Evolutionary conservation across 2,113 vertebrate species (phyloP).

Genomic region (Camarhynchus parvulus): DNA sequence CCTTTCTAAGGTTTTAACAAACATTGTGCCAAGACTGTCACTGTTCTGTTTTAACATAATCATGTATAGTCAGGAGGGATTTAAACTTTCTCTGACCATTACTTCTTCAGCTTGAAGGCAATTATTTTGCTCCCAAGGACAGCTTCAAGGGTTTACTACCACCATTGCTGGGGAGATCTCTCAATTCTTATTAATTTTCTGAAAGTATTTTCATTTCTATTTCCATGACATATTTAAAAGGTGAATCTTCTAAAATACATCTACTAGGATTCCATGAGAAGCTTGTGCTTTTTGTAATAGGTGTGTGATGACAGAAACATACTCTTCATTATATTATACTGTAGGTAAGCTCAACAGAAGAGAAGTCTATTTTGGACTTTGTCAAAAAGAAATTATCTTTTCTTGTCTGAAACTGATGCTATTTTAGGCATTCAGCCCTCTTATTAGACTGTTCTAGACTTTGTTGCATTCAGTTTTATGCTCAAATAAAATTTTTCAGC

Average conservation of each 20-base stretch:
- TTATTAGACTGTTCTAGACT: not conserved
- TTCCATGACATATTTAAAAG: constrained; percentile 22
- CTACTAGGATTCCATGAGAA: not conserved
- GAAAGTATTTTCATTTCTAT: not conserved
- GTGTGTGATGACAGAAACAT: not conserved
- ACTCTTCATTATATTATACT: not conserved
- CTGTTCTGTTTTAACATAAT: not conserved
- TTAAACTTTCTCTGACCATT: not conserved
- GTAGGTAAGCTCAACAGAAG: not conserved
- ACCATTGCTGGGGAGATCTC: not conserved
- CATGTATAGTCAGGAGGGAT: not conserved
- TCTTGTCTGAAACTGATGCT: not conserved
- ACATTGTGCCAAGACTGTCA: not conserved
- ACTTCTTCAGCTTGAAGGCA: constrained; percentile 7
- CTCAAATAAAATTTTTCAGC: not conserved
- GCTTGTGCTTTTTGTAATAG: not conserved
- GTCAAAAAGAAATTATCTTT: not conserved
- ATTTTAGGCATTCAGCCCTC: not conserved
- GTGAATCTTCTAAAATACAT: not conserved
- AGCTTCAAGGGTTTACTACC: not conserved
- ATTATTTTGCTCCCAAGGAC: not conserved
- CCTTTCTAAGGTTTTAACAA: not conserved
- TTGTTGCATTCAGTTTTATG: not conserved
- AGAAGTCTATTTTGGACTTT: not conserved
- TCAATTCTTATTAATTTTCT: constrained; percentile 22